Conservation (phyloP, 2,113 vertebrate species). For the Hypomesus transpacificus region DNA sequence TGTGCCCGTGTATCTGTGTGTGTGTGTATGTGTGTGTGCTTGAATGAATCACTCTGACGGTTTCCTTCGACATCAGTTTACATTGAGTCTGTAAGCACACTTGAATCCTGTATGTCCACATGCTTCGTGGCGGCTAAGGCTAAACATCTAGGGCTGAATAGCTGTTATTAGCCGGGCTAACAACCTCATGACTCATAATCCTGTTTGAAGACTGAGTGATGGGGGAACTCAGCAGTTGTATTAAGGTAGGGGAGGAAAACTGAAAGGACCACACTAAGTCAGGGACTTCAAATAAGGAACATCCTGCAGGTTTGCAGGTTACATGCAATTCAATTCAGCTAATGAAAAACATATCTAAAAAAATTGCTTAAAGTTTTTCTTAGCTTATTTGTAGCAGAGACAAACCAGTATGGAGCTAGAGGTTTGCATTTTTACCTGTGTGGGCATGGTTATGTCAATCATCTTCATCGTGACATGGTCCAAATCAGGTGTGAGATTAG, state of each 20-base stretch:
- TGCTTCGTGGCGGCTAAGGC: constrained; percentile 30
- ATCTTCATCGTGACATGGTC: constrained; percentile 11
- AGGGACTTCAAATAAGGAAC: too few species aligned
- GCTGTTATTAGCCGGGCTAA: constrained; percentile 35
- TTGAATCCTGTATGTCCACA: constrained; percentile 22
- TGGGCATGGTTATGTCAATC: constrained; percentile 4
- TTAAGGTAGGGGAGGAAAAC: background rate
- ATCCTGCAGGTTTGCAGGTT: too few species aligned
- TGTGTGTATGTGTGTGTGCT: constrained; percentile 6
- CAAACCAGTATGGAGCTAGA: background rate
- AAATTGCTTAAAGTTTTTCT: too few species aligned
- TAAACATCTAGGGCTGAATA: constrained; percentile 14
- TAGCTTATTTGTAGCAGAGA: background rate
- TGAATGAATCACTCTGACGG: constrained; percentile 30
- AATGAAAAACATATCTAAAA: too few species aligned
- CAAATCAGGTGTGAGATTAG: constrained; percentile 26
- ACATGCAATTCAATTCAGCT: too few species aligned
- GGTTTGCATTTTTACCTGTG: constrained; percentile 45
- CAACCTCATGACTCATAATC: constrained; percentile 10
- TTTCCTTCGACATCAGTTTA: constrained; percentile 19
- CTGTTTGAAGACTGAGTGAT: constrained; percentile 5
- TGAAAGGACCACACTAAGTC: background rate
- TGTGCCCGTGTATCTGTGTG: constrained; percentile 2
- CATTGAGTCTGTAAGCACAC: constrained; percentile 19
- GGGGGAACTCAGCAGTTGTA: background rate